Evolutionary conservation across 2,888 invertebrate genomes (phyloP).

Genomic region (Zhuqinia jingwanae): DNA sequence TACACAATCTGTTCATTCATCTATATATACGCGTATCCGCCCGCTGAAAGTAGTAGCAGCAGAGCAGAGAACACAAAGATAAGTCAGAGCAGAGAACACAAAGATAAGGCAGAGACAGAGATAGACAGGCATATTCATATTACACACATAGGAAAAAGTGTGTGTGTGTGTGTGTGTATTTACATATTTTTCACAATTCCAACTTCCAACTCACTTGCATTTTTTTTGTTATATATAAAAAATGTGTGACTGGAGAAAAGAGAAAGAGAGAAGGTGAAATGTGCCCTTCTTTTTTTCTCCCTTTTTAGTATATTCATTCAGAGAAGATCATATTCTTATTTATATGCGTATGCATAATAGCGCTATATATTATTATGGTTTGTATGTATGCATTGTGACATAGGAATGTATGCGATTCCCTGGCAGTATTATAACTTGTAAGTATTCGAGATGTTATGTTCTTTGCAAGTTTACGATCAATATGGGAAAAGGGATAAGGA

Average conservation of each 20-base stretch:
- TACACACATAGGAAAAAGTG: neutral
- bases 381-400: neutral
- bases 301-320: too few relatives aligned
- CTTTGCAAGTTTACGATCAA: constrained; percentile 58
- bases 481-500: constrained; percentile 45
- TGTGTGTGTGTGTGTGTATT: too few relatives aligned
- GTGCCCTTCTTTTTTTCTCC: neutral
- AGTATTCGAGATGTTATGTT: constrained; percentile 50
- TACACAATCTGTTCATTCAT: neutral
- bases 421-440: constrained; percentile 36
- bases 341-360: too few relatives aligned
- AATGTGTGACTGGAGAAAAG: neutral
- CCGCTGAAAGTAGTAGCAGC: neutral
- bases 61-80: too few relatives aligned
- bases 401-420: constrained; percentile 9
- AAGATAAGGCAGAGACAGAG: too few relatives aligned
- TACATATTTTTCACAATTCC: constrained; percentile 6
- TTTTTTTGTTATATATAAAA: constrained; percentile 7
- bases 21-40: neutral
- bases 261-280: neutral
- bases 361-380: too few relatives aligned
- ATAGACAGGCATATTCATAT: neutral
- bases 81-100: too few relatives aligned
- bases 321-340: constrained; percentile 6
- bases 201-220: neutral